These are phyloP conservation scores for Colletes latitarsis DNA, from an alignment of 1,140 invertebrate species.

Conservation along the genomic window DNA sequence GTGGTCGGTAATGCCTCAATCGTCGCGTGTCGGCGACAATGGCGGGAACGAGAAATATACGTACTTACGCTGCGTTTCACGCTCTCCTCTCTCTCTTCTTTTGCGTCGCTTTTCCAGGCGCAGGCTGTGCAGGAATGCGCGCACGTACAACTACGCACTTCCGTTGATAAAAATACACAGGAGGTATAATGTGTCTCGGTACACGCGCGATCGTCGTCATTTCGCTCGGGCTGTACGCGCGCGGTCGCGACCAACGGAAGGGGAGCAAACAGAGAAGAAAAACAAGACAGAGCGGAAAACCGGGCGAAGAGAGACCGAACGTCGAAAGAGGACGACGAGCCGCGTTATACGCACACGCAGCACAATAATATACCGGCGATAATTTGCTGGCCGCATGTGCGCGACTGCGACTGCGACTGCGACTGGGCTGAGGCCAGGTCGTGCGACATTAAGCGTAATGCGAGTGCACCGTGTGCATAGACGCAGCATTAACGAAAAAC, in stretches of 20 bases:
- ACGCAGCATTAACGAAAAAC: slow-evolving; percentile 63
- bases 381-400: slow-evolving; percentile 58
- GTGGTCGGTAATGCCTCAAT: neutral
- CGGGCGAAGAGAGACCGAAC: neutral
- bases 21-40: slow-evolving; percentile 17
- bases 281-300: neutral
- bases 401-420: slow-evolving; percentile 40
- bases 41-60: slow-evolving; percentile 29
- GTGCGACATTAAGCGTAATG: slow-evolving; percentile 65
- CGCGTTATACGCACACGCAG: slow-evolving; percentile 47
- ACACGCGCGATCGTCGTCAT: slow-evolving; percentile 67
- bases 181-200: slow-evolving; percentile 72
- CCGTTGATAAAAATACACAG: slow-evolving; percentile 80
- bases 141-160: slow-evolving; percentile 78
- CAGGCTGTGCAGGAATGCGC: slow-evolving; percentile 72
- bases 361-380: slow-evolving; percentile 59
- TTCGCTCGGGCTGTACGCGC: slow-evolving; percentile 49
- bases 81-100: slow-evolving; percentile 3
- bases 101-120: slow-evolving; percentile 59
- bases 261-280: slow-evolving; percentile 19
- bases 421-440: slow-evolving; percentile 1
- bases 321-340: neutral
- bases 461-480: slow-evolving; percentile 59
- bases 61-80: slow-evolving; percentile 14
- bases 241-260: slow-evolving; percentile 9